Evolutionary conservation across 2,797 vertebrate species (phyloP), one percentile per base, ranked within the genome.

Genomic region (Arctocebus calabarensis): DNA sequence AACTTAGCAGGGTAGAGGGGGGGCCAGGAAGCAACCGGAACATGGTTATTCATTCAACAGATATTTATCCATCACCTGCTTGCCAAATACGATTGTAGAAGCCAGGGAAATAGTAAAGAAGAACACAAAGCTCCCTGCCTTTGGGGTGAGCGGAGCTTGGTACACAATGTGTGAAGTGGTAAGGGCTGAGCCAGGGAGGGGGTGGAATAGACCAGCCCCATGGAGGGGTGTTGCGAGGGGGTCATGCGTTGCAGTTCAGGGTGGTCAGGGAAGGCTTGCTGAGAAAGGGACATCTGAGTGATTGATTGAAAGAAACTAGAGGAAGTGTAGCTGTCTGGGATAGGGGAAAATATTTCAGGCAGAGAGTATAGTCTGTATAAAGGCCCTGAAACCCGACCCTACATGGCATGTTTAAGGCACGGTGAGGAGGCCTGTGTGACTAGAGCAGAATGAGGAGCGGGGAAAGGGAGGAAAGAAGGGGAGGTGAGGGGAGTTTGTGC

Each of bases 11-110:
- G 97, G 88, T 88, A 34, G 0, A 34, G 0, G 20, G 0, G 27
- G 89, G 59, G n/a, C 55, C 94, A 79, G 95, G 94, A 95, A 95
- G 96, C 96, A 3, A 43, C 3, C 59, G 61, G 93, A 79, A 64
- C 48, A 27, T n/a, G 0, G 34, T 40, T 45, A 86, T 32, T 2
- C 90, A 87, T 88, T 91, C 81, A 90, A 6, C 34, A 79, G 78
- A 66, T 40, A 40, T 32, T 71, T 29, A 37, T n/a, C 89, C 52
- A 2, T 43, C 78, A 17, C 68, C 93, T 22, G 27, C 91, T 62
- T 29, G 52, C 95, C 84, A 64, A 84, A 64, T 3, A 23, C 61
- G 3, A 10, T 2, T 23, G 23, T 48, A 25, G 88, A 75, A 19
- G 37, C 78, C 94, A 78, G 90, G 70, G 62, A 78, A 68, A 79